Evolutionary conservation across 2,113 vertebrate genomes (phyloP).

Genomic region (Hiodon alosoides): DNA sequence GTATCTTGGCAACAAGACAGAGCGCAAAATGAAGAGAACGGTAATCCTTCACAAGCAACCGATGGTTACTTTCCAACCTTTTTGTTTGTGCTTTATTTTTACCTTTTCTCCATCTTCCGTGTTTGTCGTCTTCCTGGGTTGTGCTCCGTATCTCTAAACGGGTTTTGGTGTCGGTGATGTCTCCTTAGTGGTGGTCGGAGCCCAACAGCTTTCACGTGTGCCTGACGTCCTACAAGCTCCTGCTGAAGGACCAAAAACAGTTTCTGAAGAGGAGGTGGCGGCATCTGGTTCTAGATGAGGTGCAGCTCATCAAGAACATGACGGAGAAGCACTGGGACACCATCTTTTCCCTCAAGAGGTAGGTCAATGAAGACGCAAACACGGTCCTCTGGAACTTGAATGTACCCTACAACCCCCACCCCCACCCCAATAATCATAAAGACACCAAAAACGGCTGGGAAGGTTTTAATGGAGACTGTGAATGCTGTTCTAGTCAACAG

Average conservation of each 20-base stretch:
- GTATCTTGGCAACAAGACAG: conserved; percentile 76
- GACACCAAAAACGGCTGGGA: neutral
- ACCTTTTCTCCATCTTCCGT: neutral
- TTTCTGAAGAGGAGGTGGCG: conserved; percentile 79
- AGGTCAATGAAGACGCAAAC: neutral
- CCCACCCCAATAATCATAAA: neutral
- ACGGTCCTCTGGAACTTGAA: neutral
- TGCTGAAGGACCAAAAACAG: conserved; percentile 78
- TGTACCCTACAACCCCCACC: neutral
- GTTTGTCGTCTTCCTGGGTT: neutral
- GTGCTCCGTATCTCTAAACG: neutral
- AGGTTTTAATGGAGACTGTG: neutral
- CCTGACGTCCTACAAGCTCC: conserved; percentile 82
- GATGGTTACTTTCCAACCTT: neutral
- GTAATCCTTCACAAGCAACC: conserved; percentile 46
- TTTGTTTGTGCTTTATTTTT: neutral
- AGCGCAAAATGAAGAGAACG: conserved; percentile 76
- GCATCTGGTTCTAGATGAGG: conserved; percentile 81
- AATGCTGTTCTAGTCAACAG: conserved; percentile 66
- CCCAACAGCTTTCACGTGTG: conserved; percentile 84
- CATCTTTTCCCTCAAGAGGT: conserved; percentile 79
- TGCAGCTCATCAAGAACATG: conserved; percentile 83
- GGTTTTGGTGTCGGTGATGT: neutral
- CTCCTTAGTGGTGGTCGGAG: conserved; percentile 71
- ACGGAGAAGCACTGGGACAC: conserved; percentile 86